Percentiles rank a stretch among this genome's conserved stretches.
Conservation (phyloP, 2,888 invertebrate genomes). For the Camponotus fellah region DNA sequence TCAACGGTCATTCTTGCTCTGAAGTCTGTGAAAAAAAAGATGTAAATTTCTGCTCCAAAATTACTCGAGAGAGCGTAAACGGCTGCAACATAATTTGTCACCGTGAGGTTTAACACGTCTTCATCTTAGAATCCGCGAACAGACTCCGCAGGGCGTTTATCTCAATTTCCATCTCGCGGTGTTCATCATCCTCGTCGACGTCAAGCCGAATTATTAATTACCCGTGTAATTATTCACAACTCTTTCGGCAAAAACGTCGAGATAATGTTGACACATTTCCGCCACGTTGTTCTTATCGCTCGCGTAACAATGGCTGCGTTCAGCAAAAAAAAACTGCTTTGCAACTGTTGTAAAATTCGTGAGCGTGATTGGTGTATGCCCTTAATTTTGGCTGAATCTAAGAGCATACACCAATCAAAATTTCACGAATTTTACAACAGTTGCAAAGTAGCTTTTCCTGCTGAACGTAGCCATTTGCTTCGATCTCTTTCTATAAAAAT, state of each 20-base stretch:
- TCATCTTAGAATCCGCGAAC: not conserved
- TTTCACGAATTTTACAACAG: too few species aligned
- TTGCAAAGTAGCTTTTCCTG: too few species aligned
- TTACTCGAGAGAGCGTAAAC: not conserved
- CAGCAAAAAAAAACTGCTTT: too few species aligned
- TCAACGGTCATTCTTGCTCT: too few species aligned
- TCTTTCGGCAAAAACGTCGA: not conserved
- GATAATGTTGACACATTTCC: constrained; percentile 5
- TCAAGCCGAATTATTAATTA: constrained; percentile 26
- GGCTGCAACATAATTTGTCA: not conserved
- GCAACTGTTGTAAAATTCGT: too few species aligned
- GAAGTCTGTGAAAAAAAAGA: not conserved
- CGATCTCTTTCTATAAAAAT: not conserved
- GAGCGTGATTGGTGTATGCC: too few species aligned
- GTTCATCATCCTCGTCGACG: constrained; percentile 7
- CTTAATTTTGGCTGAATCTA: too few species aligned
- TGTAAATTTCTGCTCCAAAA: constrained; percentile 6
- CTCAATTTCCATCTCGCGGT: not conserved
- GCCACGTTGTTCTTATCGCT: not conserved
- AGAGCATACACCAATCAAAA: too few species aligned
- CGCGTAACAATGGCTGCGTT: not conserved
- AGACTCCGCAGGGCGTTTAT: not conserved
- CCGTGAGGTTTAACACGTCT: not conserved
- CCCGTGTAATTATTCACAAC: constrained; percentile 36
- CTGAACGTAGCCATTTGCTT: not conserved